Conservation (phyloP, 1,140 invertebrate genomes). For the Nymphalis io region DNA sequence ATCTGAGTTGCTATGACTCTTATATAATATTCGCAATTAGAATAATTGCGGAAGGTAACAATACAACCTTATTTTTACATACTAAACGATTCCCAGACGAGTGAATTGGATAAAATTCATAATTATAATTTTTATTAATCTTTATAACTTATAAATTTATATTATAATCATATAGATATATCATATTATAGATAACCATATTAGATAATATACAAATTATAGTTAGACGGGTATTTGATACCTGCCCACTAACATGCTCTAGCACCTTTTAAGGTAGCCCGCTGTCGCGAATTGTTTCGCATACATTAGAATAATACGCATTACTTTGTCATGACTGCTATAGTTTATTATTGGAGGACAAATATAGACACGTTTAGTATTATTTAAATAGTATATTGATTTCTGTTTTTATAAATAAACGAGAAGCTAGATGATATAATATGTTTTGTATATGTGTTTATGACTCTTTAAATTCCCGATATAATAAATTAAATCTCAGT, state of each 20-base stretch:
- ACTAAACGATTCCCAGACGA: too few species aligned
- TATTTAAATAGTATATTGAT: not conserved
- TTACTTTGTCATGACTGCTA: conserved; percentile 4
- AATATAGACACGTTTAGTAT: conserved; percentile 11
- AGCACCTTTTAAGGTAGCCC: conserved; percentile 29
- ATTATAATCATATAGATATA: not conserved
- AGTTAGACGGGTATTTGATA: conserved; percentile 19
- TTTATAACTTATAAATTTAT: not conserved
- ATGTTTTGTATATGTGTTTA: too few species aligned
- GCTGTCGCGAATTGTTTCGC: conserved; percentile 23
- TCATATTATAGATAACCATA: not conserved
- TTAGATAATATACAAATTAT: conserved; percentile 4
- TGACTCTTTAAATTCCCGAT: too few species aligned
- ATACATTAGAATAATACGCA: conserved; percentile 26
- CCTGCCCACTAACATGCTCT: conserved; percentile 22
- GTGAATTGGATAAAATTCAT: too few species aligned
- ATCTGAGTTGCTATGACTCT: too few species aligned
- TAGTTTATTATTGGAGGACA: conserved; percentile 7
- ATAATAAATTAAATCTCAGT: too few species aligned
- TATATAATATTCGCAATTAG: too few species aligned
- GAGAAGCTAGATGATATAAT: too few species aligned
- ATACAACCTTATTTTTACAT: too few species aligned
- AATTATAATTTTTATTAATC: too few species aligned
- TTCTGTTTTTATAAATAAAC: too few species aligned
- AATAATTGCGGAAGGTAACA: too few species aligned